These are phyloP conservation scores for Lasioglossum leucozonium DNA, from an alignment of 2,888 invertebrate species.

Conservation along the genomic window DNA sequence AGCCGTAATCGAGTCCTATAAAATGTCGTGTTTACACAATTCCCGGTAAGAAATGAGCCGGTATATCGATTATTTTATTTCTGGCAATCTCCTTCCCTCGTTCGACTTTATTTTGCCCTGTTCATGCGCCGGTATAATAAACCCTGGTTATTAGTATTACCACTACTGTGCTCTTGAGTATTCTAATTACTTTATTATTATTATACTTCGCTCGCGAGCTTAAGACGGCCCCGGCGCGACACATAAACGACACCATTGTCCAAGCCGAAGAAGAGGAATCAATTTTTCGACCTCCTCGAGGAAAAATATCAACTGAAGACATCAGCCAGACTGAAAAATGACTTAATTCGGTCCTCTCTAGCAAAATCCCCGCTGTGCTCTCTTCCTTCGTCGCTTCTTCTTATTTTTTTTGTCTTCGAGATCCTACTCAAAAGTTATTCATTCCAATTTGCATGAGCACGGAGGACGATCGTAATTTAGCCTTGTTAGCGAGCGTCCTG, in stretches of 20 bases:
- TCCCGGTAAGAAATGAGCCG: not conserved
- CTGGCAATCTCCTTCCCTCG: not conserved
- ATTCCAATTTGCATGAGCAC: slow-evolving; percentile 54
- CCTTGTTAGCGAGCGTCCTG: slow-evolving; percentile 45
- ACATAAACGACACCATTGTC: not conserved
- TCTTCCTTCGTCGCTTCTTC: not conserved
- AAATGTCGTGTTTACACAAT: slow-evolving; percentile 2
- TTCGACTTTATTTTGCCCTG: not conserved
- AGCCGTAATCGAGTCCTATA: not conserved
- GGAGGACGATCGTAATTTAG: slow-evolving; percentile 49
- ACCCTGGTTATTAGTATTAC: not conserved
- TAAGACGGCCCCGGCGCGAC: not conserved
- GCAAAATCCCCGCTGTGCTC: slow-evolving; percentile 20
- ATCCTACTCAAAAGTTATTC: slow-evolving; percentile 32
- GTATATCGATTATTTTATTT: slow-evolving; percentile 3
- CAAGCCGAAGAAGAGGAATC: not conserved
- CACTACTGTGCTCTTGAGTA: not conserved
- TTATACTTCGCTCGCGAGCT: not conserved
- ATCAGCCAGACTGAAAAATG: slow-evolving; percentile 9
- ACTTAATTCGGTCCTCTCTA: slow-evolving; percentile 25
- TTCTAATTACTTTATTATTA: slow-evolving; percentile 1
- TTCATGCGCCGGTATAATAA: not conserved
- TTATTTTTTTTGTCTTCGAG: not conserved
- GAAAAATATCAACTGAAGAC: not conserved
- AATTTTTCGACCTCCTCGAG: not conserved